Conservation (phyloP, 2,797 vertebrate species). For the Fistularia commersonii region DNA sequence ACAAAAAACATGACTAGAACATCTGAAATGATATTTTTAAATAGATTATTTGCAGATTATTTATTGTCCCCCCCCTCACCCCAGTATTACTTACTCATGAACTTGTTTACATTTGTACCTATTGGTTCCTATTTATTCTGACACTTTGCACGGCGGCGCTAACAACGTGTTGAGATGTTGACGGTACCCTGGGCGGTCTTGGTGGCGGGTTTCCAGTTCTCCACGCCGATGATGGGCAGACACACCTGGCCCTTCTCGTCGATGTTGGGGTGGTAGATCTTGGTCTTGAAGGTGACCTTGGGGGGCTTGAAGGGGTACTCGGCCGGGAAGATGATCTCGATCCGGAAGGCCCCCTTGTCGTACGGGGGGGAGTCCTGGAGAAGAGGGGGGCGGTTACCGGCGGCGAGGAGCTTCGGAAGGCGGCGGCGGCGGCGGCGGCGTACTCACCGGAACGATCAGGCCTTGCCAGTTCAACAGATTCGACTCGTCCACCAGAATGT, state of each 20-base stretch:
- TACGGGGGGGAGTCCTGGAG: conserved; percentile 92
- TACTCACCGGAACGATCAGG: conserved; percentile 97
- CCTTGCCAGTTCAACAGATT: conserved; percentile 97
- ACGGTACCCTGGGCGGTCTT: conserved; percentile 88
- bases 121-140: too few species aligned
- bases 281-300: conserved; percentile 98
- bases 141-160: too few species aligned
- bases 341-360: conserved; percentile 96
- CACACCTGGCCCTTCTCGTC: conserved; percentile 98
- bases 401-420: too few species aligned
- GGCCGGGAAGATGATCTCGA: conserved; percentile 93
- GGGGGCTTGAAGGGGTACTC: conserved; percentile 99
- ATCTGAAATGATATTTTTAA: too few species aligned
- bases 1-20: too few species aligned
- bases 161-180: not conserved
- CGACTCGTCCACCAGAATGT: conserved; percentile 93
- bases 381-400: too few species aligned
- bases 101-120: too few species aligned
- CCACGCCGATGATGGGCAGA: conserved; percentile 93
- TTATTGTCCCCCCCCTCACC: too few species aligned
- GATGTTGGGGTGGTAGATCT: conserved; percentile 98
- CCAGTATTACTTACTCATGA: too few species aligned
- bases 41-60: too few species aligned
- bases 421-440: too few species aligned
- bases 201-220: conserved; percentile 99